Percentiles rank a stretch among this genome's conserved stretches.
Conservation (phyloP, 1,140 invertebrate species). For the Drosophila sechellia region DNA sequence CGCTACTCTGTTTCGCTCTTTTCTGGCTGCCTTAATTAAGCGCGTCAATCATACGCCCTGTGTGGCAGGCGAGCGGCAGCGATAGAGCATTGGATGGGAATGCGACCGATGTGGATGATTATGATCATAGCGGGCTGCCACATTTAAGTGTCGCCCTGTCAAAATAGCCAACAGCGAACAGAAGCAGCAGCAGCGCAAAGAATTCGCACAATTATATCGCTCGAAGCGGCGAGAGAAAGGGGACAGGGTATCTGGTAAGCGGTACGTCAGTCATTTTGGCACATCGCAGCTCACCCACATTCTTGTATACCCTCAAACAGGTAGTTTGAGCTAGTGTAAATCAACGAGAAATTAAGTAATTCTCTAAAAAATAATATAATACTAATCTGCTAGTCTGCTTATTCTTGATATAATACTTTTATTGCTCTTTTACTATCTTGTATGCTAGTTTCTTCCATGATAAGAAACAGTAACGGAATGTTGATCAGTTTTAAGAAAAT, state of each 20-base stretch:
- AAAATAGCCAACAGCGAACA: slow-evolving; percentile 41
- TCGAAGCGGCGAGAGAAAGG: slow-evolving; percentile 34
- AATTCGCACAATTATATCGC: slow-evolving; percentile 74
- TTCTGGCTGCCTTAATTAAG: slow-evolving; percentile 63
- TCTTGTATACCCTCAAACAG: neutral
- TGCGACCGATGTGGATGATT: slow-evolving; percentile 32
- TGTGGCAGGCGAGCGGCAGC: slow-evolving; percentile 30
- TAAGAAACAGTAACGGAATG: no score
- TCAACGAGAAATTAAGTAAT: neutral
- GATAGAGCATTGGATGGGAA: slow-evolving; percentile 38
- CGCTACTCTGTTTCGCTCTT: slow-evolving; percentile 20
- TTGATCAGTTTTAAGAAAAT: neutral
- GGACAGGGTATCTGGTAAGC: neutral
- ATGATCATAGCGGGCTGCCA: slow-evolving; percentile 44
- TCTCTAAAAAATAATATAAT: neutral
- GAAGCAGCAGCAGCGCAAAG: slow-evolving; percentile 32
- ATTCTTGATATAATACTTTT: no score
- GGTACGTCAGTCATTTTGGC: slow-evolving; percentile 70
- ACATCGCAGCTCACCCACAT: neutral
- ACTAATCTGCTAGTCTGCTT: no score
- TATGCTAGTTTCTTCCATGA: no score
- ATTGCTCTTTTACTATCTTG: no score
- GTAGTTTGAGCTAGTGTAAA: neutral
- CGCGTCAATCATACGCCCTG: slow-evolving; percentile 75
- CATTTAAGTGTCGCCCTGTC: slow-evolving; percentile 72